phyloP scores from a whole-genome alignment of 1,140 invertebrate genomes.

The Drosophila elegans region DNA sequence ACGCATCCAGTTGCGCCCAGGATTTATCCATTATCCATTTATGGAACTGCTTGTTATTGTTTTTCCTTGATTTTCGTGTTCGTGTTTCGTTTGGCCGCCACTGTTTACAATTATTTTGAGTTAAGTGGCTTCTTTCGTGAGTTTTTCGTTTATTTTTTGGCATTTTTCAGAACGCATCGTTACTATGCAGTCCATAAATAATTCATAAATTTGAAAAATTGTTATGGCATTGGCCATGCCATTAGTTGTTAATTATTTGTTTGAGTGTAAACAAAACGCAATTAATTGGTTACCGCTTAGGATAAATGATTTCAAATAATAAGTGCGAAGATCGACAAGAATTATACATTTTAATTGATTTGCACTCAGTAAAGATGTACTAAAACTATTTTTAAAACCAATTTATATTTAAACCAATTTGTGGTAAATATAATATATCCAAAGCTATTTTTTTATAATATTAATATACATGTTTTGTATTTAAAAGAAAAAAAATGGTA shows the following conservation, averaged over 20 bases:
- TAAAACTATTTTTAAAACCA: not conserved
- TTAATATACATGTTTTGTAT: too few relatives aligned
- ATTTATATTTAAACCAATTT: too few relatives aligned
- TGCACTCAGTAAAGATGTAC: not conserved
- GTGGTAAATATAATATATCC: too few relatives aligned
- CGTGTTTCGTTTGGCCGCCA: slow-evolving; percentile 3
- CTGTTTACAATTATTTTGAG: slow-evolving; percentile 78
- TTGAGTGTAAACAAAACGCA: slow-evolving; percentile 28
- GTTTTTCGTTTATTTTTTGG: slow-evolving; percentile 22
- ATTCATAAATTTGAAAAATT: slow-evolving; percentile 41
- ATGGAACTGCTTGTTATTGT: slow-evolving; percentile 25
- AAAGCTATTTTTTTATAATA: too few relatives aligned
- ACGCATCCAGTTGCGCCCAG: slow-evolving; percentile 64
- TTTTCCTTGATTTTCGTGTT: slow-evolving; percentile 31
- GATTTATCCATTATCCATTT: slow-evolving; percentile 56
- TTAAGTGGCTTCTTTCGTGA: slow-evolving; percentile 49
- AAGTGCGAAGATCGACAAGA: not conserved
- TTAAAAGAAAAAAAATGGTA: too few relatives aligned
- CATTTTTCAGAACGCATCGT: not conserved
- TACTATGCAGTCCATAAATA: slow-evolving; percentile 43
- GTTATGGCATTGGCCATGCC: slow-evolving; percentile 36
- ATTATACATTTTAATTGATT: not conserved
- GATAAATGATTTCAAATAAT: slow-evolving; percentile 1
- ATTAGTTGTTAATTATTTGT: slow-evolving; percentile 36
- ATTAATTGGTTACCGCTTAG: slow-evolving; percentile 1